A percentile compares a stretch with the other conserved stretches of the same genome.
phyloP scores from a whole-genome alignment of 2,113 vertebrate genomes.

The Scophthalmus maximus region DNA sequence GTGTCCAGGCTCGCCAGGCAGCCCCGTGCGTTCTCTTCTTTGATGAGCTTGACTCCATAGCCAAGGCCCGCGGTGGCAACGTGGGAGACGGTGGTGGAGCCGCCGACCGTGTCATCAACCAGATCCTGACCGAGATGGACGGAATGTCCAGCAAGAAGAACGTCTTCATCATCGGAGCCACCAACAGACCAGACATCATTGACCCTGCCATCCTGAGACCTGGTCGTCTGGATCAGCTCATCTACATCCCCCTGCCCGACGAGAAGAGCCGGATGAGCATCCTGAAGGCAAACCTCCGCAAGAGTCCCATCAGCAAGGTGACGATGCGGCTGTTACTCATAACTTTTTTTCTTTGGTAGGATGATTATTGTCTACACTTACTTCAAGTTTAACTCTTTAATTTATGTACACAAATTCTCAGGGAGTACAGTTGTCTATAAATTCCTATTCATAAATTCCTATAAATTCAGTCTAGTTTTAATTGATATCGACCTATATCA shows the following conservation, averaged over 20 bases:
- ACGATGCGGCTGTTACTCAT: neutral
- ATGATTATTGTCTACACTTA: too few relatives aligned
- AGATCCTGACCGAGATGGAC: constrained; percentile 99
- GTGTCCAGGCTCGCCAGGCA: constrained; percentile 91
- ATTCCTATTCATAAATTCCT: too few relatives aligned
- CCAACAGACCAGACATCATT: constrained; percentile 98
- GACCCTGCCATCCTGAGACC: constrained; percentile 97
- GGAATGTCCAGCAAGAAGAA: constrained; percentile 99
- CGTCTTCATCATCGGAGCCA: constrained; percentile 98
- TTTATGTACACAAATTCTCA: too few relatives aligned
- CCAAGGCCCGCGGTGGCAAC: constrained; percentile 97
- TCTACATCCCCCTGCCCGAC: constrained; percentile 97
- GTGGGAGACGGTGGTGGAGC: constrained; percentile 96
- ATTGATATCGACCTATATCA: too few relatives aligned
- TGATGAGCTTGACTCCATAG: constrained; percentile 97
- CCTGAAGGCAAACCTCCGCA: constrained; percentile 97
- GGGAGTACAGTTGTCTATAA: too few relatives aligned
- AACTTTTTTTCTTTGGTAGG: too few relatives aligned
- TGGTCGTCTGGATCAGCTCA: constrained; percentile 96
- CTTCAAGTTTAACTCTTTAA: too few relatives aligned
- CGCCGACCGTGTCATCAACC: constrained; percentile 97
- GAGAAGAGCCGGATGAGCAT: constrained; percentile 98
- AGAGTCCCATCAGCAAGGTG: constrained; percentile 97
- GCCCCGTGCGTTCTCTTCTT: constrained; percentile 98
- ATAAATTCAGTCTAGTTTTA: too few relatives aligned